A percentile compares a stretch with the other conserved stretches of the same genome.
These are phyloP conservation scores for Cryptosula pallasiana DNA, from an alignment of 2,888 invertebrate genomes.

Conservation along the genomic window DNA sequence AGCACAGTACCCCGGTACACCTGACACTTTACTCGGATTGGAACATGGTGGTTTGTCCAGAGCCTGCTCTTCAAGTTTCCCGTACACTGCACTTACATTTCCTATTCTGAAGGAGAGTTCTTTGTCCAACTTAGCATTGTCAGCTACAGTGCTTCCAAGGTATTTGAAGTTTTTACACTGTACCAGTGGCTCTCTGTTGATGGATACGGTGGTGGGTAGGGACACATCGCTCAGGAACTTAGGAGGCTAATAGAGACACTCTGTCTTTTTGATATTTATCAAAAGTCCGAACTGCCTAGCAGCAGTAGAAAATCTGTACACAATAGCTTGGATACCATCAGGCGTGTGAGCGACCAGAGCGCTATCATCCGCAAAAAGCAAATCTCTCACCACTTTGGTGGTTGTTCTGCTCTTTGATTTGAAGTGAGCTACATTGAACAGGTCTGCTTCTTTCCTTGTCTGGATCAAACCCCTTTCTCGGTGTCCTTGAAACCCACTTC, in stretches of 20 bases:
- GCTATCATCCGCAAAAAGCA: background rate
- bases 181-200: background rate
- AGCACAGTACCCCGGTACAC: background rate
- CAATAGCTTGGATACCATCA: background rate
- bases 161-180: background rate
- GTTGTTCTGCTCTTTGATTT: slow-evolving; percentile 9
- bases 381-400: background rate
- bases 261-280: slow-evolving; percentile 16
- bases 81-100: slow-evolving; percentile 8
- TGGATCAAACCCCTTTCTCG: background rate
- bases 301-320: background rate
- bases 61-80: slow-evolving; percentile 4
- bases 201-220: background rate
- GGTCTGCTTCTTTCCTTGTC: background rate
- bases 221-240: background rate
- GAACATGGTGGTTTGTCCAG: background rate
- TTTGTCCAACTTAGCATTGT: slow-evolving; percentile 1
- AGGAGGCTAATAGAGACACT: slow-evolving; percentile 12
- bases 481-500: slow-evolving; percentile 26
- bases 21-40: background rate
- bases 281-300: background rate
- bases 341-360: background rate
- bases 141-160: slow-evolving; percentile 15
- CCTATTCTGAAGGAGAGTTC: slow-evolving; percentile 3
- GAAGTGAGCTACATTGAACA: background rate